These are phyloP conservation scores for Geophilus truncorum DNA, from an alignment of 2,888 invertebrate genomes.

Conservation along the genomic window DNA sequence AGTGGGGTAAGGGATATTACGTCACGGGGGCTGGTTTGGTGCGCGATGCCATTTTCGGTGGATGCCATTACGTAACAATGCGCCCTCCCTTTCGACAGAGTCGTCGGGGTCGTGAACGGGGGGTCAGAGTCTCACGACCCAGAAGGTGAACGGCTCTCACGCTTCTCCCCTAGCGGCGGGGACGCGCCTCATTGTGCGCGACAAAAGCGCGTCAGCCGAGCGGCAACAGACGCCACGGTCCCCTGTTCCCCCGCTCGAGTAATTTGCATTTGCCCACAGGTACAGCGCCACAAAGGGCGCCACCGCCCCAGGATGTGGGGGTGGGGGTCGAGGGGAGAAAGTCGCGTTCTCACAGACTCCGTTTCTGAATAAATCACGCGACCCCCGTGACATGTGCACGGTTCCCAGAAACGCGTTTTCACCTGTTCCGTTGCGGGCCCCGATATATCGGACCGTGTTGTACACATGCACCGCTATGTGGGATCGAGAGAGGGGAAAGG, in stretches of 20 bases:
- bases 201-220: conserved; percentile 16
- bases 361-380: neutral
- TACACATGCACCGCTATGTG: neutral
- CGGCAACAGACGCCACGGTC: conserved; percentile 13
- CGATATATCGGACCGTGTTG: neutral
- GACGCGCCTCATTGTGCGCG: conserved; percentile 13
- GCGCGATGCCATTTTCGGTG: neutral
- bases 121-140: conserved; percentile 27
- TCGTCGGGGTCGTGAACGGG: conserved; percentile 24
- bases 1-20: neutral
- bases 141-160: conserved; percentile 21
- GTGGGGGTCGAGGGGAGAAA: conserved; percentile 8
- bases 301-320: conserved; percentile 20
- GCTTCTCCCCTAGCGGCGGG: conserved; percentile 16
- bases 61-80: conserved; percentile 11
- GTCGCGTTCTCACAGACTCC: conserved; percentile 24
- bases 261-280: conserved; percentile 25
- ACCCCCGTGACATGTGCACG: conserved; percentile 17
- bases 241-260: neutral
- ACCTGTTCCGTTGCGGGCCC: neutral
- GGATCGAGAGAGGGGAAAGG: too few relatives aligned
- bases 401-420: conserved; percentile 16
- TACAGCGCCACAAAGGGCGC: neutral
- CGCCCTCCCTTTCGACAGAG: neutral
- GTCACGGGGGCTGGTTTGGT: neutral